A percentile compares a stretch with the other conserved stretches of the same genome.
These are phyloP conservation scores for Arctia plantaginis DNA, from an alignment of 2,888 invertebrate species.

Conservation along the genomic window DNA sequence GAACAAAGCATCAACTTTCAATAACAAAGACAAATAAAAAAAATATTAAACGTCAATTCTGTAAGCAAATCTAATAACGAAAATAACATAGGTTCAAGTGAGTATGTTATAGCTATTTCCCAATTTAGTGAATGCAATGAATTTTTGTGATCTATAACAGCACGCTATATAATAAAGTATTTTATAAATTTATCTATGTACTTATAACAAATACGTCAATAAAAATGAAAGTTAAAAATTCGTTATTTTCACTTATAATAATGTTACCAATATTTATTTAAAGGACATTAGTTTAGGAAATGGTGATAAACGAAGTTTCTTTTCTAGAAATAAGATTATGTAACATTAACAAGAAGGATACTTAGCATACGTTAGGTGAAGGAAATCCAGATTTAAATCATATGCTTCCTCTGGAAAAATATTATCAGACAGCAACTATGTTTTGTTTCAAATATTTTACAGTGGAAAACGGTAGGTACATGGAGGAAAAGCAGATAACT, in stretches of 20 bases:
- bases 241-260: constrained; percentile 66
- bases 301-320: constrained; percentile 8
- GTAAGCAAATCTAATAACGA: constrained; percentile 9
- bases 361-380: constrained; percentile 16
- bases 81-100: background rate
- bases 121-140: constrained; percentile 8
- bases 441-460: background rate
- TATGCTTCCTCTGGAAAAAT: background rate
- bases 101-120: background rate
- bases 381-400: background rate
- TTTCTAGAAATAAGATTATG: constrained; percentile 9
- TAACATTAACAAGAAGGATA: background rate
- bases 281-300: constrained; percentile 20
- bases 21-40: background rate
- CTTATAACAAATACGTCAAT: constrained; percentile 53
- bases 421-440: background rate
- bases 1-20: background rate
- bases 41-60: background rate
- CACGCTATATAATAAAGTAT: constrained; percentile 18
- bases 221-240: constrained; percentile 70
- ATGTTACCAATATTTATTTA: constrained; percentile 24
- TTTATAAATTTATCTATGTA: constrained; percentile 41
- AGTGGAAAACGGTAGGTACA: background rate
- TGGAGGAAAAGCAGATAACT: background rate
- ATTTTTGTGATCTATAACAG: constrained; percentile 22